Evolutionary conservation across 37 sponge, comb jelly and placozoan species (phyloP).

Genomic region (Agelas oroides): DNA sequence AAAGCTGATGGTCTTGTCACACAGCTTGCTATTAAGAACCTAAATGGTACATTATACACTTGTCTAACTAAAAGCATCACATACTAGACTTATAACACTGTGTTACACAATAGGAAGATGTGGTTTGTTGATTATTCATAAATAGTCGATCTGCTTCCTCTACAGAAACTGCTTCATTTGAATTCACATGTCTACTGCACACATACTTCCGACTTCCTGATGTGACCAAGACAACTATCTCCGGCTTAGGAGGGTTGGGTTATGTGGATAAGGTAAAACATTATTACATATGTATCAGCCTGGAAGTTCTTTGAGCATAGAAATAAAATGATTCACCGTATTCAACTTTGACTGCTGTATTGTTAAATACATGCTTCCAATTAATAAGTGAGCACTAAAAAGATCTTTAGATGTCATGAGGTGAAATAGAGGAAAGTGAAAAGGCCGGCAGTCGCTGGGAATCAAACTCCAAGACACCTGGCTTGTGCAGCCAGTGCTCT

Average conservation of each 20-base stretch:
- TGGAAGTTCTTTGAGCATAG: not conserved
- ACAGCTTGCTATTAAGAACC: constrained; percentile 34
- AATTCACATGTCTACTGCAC: constrained; percentile 88
- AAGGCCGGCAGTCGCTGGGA: too few species aligned
- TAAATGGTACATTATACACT: constrained; percentile 58
- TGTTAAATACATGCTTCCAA: not conserved
- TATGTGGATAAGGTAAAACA: constrained; percentile 90
- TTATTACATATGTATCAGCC: not conserved
- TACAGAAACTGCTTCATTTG: constrained; percentile 66
- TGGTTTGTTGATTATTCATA: too few species aligned
- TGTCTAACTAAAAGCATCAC: too few species aligned
- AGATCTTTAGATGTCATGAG: too few species aligned
- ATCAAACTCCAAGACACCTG: too few species aligned
- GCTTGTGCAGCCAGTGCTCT: too few species aligned
- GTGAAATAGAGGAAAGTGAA: too few species aligned
- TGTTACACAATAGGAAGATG: too few species aligned
- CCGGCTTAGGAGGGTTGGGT: constrained; percentile 74
- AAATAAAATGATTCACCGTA: too few species aligned
- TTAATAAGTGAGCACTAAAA: too few species aligned
- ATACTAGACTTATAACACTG: too few species aligned
- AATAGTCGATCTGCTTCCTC: not conserved
- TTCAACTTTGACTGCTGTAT: not conserved
- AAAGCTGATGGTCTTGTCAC: constrained; percentile 42
- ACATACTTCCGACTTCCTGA: constrained; percentile 87
- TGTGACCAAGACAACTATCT: constrained; percentile 76